Evolutionary conservation across 2,113 vertebrate genomes (phyloP).

Genomic region (Nipponia nippon): DNA sequence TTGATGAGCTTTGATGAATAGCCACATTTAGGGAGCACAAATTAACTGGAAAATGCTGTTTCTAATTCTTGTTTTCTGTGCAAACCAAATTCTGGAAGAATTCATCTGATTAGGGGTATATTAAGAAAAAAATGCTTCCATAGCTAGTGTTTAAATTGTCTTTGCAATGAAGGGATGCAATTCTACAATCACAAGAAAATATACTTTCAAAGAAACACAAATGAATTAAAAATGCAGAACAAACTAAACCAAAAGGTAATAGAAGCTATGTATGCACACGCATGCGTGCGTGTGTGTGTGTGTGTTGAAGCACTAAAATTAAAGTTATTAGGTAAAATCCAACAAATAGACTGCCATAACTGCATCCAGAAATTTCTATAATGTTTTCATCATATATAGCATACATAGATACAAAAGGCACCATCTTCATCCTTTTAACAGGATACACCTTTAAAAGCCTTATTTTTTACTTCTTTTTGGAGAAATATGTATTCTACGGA

Average conservation of each 20-base stretch:
- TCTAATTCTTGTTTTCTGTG: neutral
- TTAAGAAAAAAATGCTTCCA: neutral
- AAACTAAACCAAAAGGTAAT: neutral
- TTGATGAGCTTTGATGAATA: neutral
- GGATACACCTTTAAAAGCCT: neutral
- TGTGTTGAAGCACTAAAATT: neutral
- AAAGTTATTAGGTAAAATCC: neutral
- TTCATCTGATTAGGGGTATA: neutral
- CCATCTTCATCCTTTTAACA: neutral
- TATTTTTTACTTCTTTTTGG: neutral
- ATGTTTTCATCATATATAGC: neutral
- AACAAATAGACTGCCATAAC: neutral
- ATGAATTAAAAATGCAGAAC: neutral
- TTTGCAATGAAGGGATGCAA: neutral
- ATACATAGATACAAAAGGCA: neutral
- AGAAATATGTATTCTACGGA: neutral
- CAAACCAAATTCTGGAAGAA: neutral
- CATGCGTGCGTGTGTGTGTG: too few relatives aligned
- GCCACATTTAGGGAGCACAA: neutral
- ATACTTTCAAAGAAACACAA: neutral
- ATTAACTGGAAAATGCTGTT: neutral
- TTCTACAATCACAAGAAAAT: neutral
- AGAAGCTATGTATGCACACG: neutral
- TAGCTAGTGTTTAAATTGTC: neutral
- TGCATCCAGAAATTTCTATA: neutral